Conservation (phyloP, 1,140 invertebrate species). For the Amyelois transitella region DNA sequence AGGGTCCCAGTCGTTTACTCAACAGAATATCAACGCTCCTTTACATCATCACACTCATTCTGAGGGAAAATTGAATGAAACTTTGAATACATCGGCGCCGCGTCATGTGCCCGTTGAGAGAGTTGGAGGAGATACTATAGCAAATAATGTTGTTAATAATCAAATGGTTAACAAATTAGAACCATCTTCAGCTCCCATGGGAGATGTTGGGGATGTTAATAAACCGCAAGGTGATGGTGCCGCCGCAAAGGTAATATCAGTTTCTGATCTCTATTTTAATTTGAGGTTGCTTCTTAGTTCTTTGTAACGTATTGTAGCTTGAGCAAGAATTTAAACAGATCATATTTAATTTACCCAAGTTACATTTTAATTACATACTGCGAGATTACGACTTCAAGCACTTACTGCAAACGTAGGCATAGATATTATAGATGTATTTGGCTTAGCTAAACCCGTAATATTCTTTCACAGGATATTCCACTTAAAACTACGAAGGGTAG, state of each 20-base stretch:
- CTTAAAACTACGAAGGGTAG: constrained; percentile 23
- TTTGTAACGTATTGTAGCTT: too few relatives aligned
- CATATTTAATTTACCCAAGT: too few relatives aligned
- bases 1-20: constrained; percentile 51
- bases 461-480: constrained; percentile 23
- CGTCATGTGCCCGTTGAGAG: constrained; percentile 36
- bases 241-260: constrained; percentile 5
- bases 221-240: constrained; percentile 10
- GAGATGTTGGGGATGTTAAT: constrained; percentile 26
- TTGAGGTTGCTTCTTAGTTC: too few relatives aligned
- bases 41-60: constrained; percentile 29
- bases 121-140: constrained; percentile 42
- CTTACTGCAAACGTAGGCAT: too few relatives aligned
- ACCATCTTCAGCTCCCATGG: constrained; percentile 24
- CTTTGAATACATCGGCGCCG: background rate
- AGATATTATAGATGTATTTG: too few relatives aligned
- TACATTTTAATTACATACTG: too few relatives aligned
- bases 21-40: constrained; percentile 38
- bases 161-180: constrained; percentile 13
- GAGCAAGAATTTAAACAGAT: too few relatives aligned
- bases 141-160: constrained; percentile 24
- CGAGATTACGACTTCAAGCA: too few relatives aligned
- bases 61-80: constrained; percentile 27
- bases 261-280: background rate
- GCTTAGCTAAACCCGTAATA: too few relatives aligned